Evolutionary conservation across 2,888 invertebrate species (phyloP).

Genomic region (Aricia artaxerxes): DNA sequence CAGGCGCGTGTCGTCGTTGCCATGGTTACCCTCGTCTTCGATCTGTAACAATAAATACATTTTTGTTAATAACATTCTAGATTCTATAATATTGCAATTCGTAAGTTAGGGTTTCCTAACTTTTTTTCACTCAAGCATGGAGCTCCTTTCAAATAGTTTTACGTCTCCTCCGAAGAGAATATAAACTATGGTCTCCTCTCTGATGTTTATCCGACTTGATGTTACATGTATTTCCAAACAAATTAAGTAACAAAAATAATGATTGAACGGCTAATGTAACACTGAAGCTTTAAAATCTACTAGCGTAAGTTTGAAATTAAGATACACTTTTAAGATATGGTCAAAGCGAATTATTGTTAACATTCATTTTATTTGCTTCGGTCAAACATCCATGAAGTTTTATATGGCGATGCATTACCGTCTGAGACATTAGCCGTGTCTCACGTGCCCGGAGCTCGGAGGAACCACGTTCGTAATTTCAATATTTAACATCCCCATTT

Average conservation of each 20-base stretch:
- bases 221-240: not conserved
- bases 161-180: not conserved
- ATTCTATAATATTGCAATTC: not conserved
- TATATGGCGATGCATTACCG: not conserved
- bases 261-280: not conserved
- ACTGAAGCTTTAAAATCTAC: no score
- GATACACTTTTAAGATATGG: not conserved
- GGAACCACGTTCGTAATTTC: conserved; percentile 66
- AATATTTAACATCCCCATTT: conserved; percentile 76
- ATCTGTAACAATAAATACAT: conserved; percentile 84
- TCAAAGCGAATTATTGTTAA: not conserved
- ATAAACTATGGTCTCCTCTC: no score
- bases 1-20: conserved; percentile 98
- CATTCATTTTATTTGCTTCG: not conserved
- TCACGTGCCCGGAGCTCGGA: conserved; percentile 47
- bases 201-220: not conserved
- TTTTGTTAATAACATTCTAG: not conserved
- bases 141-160: not conserved
- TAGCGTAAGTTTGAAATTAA: not conserved
- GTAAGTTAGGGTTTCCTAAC: not conserved
- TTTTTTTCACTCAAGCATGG: not conserved
- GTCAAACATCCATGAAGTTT: conserved; percentile 6
- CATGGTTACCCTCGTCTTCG: conserved; percentile 99
- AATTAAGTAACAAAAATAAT: not conserved
- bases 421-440: conserved; percentile 28